phyloP scores from a whole-genome alignment of 2,888 invertebrate genomes.

The Leptothorax acervorum region DNA sequence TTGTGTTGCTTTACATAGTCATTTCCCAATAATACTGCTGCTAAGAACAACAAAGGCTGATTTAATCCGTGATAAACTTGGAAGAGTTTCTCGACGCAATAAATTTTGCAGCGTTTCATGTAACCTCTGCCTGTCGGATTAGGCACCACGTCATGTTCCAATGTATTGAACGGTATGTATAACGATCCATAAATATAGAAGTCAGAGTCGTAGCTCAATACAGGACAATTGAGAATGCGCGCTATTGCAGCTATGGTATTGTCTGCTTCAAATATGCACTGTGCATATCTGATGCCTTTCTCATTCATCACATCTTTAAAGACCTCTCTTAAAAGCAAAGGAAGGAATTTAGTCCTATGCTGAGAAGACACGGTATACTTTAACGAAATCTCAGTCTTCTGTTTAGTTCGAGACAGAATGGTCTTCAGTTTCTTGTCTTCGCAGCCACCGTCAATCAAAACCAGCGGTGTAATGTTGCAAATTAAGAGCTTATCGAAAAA shows the following conservation, averaged over 20 bases:
- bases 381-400: slow-evolving; percentile 87
- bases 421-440: slow-evolving; percentile 91
- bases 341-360: slow-evolving; percentile 89
- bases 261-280: slow-evolving; percentile 96
- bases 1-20: slow-evolving; percentile 92
- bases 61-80: slow-evolving; percentile 89
- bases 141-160: slow-evolving; percentile 86
- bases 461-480: slow-evolving; percentile 91
- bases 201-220: slow-evolving; percentile 97
- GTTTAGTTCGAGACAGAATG: slow-evolving; percentile 87
- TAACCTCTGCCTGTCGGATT: slow-evolving; percentile 76
- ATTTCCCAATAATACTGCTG: slow-evolving; percentile 95
- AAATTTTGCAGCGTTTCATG: slow-evolving; percentile 90
- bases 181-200: slow-evolving; percentile 95
- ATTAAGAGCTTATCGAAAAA: slow-evolving; percentile 91
- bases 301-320: slow-evolving; percentile 91
- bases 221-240: slow-evolving; percentile 92
- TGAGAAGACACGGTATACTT: slow-evolving; percentile 87
- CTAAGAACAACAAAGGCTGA: slow-evolving; percentile 90
- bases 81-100: slow-evolving; percentile 90
- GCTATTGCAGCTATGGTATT: slow-evolving; percentile 94
- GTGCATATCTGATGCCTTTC: slow-evolving; percentile 89
- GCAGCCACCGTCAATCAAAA: slow-evolving; percentile 93
- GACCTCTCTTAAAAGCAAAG: slow-evolving; percentile 91
- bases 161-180: slow-evolving; percentile 92